Percentiles rank a stretch among this genome's conserved stretches.
Evolutionary conservation across 2,113 vertebrate genomes (phyloP).

Genomic region (Melanerpes formicivorus): DNA sequence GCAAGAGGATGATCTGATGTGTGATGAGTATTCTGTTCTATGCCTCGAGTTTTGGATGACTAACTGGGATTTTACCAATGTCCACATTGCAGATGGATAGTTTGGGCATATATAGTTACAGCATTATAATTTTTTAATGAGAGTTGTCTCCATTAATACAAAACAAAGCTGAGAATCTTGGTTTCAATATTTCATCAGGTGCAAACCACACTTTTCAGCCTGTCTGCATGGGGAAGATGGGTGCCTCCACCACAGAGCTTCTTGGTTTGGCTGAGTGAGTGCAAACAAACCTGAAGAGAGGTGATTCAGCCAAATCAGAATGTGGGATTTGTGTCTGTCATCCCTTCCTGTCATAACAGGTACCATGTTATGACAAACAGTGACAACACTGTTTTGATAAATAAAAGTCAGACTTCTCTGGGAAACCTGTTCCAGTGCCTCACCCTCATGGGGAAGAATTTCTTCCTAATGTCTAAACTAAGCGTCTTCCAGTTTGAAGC

Average conservation of each 20-base stretch:
- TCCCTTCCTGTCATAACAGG: neutral
- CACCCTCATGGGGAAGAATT: no score
- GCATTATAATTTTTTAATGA: neutral
- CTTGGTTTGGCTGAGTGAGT: neutral
- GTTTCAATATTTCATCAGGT: neutral
- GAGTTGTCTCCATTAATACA: neutral
- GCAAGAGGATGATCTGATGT: neutral
- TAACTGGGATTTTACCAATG: neutral
- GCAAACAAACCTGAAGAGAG: neutral
- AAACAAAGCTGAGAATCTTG: neutral
- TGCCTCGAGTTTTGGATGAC: neutral
- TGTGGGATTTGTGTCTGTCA: neutral
- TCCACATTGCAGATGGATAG: neutral
- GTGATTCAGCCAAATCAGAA: neutral
- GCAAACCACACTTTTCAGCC: neutral
- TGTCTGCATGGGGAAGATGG: neutral
- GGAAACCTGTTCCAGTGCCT: no score
- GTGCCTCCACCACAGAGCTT: neutral
- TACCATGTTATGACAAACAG: neutral
- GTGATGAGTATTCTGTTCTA: neutral
- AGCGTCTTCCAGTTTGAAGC: no score
- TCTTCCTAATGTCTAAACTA: no score
- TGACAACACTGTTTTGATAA: neutral
- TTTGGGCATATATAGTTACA: neutral
- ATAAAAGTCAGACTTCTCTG: neutral